Percentiles rank a stretch among this genome's conserved stretches.
phyloP scores from a whole-genome alignment of 2,797 vertebrate species.

The Coreius guichenoti region DNA sequence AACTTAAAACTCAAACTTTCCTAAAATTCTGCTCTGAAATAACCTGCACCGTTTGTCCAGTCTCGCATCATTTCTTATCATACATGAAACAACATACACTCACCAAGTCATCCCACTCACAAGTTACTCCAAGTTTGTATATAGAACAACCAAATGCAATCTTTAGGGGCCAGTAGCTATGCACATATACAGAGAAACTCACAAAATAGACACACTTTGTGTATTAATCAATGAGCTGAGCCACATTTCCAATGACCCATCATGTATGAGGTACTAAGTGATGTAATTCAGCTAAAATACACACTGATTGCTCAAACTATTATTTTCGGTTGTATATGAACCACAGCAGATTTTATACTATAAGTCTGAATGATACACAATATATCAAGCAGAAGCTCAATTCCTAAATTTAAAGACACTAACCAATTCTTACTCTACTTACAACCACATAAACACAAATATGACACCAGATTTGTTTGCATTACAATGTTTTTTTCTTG shows the following conservation, averaged over 20 bases:
- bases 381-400: not conserved
- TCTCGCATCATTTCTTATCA: not conserved
- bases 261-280: not conserved
- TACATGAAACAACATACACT: not conserved
- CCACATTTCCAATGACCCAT: slow-evolving; percentile 2
- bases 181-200: not conserved
- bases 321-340: slow-evolving; percentile 3
- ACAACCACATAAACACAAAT: not conserved
- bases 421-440: not conserved
- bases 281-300: slow-evolving; percentile 1
- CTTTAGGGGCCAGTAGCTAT: not conserved
- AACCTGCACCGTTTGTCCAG: not conserved
- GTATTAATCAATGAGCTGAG: not conserved
- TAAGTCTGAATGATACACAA: not conserved
- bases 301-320: slow-evolving; percentile 21
- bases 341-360: not conserved
- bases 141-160: not conserved
- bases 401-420: not conserved
- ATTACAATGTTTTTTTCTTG: not conserved
- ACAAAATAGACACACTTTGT: not conserved
- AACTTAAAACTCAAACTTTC: not conserved
- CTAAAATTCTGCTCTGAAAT: not conserved
- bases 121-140: not conserved
- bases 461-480: slow-evolving; percentile 24
- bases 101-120: not conserved